Evolutionary conservation across 2,797 vertebrate genomes (phyloP).

Genomic region (Pseudomugil gertrudae): DNA sequence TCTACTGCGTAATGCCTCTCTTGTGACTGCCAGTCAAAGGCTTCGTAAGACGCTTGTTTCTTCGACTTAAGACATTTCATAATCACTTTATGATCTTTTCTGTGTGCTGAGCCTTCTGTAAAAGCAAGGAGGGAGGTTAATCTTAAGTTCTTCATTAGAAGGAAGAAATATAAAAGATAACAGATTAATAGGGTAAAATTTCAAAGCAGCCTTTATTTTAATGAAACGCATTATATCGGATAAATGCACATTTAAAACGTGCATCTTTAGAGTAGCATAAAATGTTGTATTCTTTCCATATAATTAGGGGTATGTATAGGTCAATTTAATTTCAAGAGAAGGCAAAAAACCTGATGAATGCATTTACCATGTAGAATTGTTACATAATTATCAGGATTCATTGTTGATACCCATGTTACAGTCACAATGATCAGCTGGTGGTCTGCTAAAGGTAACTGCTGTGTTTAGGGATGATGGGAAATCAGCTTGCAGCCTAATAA

Average conservation of each 20-base stretch:
- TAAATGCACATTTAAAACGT: not conserved
- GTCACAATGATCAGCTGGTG: not conserved
- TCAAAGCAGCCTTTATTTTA: not conserved
- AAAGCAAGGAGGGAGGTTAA: conserved; percentile 10
- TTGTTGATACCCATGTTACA: not conserved
- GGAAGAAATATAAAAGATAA: not conserved
- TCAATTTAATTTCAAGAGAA: not conserved
- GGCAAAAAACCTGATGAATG: not conserved
- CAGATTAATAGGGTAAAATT: not conserved
- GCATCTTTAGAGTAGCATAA: too few relatives aligned
- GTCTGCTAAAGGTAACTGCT: not conserved
- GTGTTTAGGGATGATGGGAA: not conserved
- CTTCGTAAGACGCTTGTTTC: conserved; percentile 64
- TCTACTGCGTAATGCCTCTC: conserved; percentile 64
- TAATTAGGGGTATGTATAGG: not conserved
- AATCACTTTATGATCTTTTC: conserved; percentile 67
- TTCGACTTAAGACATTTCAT: conserved; percentile 59
- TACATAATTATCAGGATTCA: not conserved
- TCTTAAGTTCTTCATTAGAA: not conserved
- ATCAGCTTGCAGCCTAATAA: conserved; percentile 39
- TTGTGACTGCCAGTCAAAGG: conserved; percentile 56
- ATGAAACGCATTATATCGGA: not conserved
- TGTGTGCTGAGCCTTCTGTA: conserved; percentile 35
- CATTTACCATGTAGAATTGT: not conserved
- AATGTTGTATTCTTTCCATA: not conserved